Evolutionary conservation across 2,113 vertebrate genomes (phyloP), one percentile per base, ranked within the genome.

Genomic region (Larimichthys polyactis): DNA sequence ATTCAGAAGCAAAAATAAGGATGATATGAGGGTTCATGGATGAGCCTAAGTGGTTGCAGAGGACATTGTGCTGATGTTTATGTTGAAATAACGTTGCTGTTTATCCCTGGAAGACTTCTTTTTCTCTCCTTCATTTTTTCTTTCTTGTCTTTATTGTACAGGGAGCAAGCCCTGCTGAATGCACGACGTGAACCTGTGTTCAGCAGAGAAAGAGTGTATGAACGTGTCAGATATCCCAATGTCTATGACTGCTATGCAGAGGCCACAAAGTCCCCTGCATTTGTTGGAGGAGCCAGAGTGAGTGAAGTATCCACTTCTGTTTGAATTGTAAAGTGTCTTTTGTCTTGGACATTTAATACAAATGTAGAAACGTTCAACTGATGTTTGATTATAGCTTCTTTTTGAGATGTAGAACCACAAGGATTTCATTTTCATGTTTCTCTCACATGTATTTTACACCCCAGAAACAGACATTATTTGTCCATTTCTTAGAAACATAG

Each of bases 251-350:
- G 96, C 76, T 96, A 96, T 59, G 96, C 95, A n/a, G 97, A 99
- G 92, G 97, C 98, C 75, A 94, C 95, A 55, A 98, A 95, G 94
- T 95, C 96, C 15, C 96, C 97, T 64, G 97, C 98, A 7, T 99
- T 99, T 92, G 96, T 99, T 73, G 97, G 97, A 78, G 98, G 98
- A 92, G 94, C 97, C 87, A 98, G 97, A 96, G 98, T 99, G 94
- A 24, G 16, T 29, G 1, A 52, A 40, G 14, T 8, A 32, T 67
- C 1, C 4, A 4, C 10, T 48, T 48, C 27, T 14, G 0, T 12
- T 24, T 32, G 4, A 22, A 43, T 12, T 11, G n/a, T 17, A 6
- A 15, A 44, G 9, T 5, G 0, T 17, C 22, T 4, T 27, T 36
- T 6, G 20, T 11, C 15, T 40, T 4, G 10, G 3, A 46, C 44